Evolutionary conservation across 2,113 vertebrate genomes (phyloP).

Genomic region (Monopterus albus): DNA sequence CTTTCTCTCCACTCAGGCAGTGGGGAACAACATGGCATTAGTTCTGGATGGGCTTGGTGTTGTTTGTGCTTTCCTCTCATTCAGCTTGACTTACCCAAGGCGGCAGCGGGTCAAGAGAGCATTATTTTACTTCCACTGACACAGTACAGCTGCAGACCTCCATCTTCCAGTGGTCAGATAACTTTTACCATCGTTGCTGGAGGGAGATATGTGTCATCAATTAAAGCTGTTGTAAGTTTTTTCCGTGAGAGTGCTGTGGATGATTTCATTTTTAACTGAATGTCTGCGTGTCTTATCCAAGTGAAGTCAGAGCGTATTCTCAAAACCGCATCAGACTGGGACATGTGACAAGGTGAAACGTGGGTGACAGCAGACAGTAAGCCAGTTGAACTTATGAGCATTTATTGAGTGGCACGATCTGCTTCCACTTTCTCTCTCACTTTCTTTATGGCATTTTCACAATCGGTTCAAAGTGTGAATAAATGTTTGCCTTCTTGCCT

Average conservation of each 20-base stretch:
- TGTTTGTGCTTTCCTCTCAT: slow-evolving; percentile 20
- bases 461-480: slow-evolving; percentile 61
- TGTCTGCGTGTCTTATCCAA: background rate
- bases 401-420: slow-evolving; percentile 10
- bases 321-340: background rate
- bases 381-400: background rate
- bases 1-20: slow-evolving; percentile 1
- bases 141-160: slow-evolving; percentile 27
- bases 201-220: slow-evolving; percentile 57
- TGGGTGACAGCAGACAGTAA: slow-evolving; percentile 11
- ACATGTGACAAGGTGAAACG: slow-evolving; percentile 6
- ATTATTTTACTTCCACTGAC: slow-evolving; percentile 56
- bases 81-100: background rate
- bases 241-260: background rate
- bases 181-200: slow-evolving; percentile 53
- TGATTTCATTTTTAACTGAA: slow-evolving; percentile 19
- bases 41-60: background rate
- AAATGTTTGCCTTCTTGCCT: slow-evolving; percentile 69
- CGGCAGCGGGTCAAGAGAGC: slow-evolving; percentile 57
- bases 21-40: background rate
- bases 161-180: slow-evolving; percentile 61
- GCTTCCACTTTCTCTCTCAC: slow-evolving; percentile 17
- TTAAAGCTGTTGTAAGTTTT: slow-evolving; percentile 42
- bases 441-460: slow-evolving; percentile 30
- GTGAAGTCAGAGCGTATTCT: background rate